These are phyloP conservation scores for Abrostola tripartita DNA, from an alignment of 2,888 invertebrate genomes.

Conservation along the genomic window DNA sequence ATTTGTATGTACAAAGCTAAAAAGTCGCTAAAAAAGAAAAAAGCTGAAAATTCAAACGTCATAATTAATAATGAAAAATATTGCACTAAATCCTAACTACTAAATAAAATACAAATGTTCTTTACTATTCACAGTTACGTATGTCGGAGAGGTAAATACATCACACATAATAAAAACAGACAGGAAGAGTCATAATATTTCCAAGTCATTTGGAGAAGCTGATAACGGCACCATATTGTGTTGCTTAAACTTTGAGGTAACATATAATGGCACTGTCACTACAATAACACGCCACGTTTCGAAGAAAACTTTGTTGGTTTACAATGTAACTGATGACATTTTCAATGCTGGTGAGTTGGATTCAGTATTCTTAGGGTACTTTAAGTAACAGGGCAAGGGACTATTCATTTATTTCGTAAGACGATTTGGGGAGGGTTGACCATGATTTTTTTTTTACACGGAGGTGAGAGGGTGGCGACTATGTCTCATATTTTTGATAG, in stretches of 20 bases:
- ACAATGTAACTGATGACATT: not conserved
- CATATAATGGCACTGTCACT: not conserved
- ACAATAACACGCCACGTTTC: conserved; percentile 5
- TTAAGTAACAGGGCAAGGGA: no score
- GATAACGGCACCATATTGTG: conserved; percentile 18
- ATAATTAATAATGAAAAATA: conserved; percentile 27
- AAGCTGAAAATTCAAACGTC: no score
- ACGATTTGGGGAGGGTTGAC: no score
- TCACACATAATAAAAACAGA: conserved; percentile 1
- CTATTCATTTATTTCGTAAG: no score
- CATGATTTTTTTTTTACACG: no score
- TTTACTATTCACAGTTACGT: conserved; percentile 27
- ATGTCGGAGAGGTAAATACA: conserved; percentile 10
- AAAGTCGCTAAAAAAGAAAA: no score
- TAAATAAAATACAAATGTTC: no score
- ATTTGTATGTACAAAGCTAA: no score
- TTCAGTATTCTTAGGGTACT: not conserved
- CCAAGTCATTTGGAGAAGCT: not conserved
- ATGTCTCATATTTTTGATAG: no score
- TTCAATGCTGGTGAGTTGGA: not conserved
- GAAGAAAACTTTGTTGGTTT: conserved; percentile 23
- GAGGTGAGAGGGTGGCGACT: no score
- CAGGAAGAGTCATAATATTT: accelerated
- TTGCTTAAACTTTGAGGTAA: conserved; percentile 7
- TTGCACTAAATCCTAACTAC: conserved; percentile 58